Evolutionary conservation across 2,113 vertebrate genomes (phyloP).

Genomic region (Tragelaphus buxtoni): DNA sequence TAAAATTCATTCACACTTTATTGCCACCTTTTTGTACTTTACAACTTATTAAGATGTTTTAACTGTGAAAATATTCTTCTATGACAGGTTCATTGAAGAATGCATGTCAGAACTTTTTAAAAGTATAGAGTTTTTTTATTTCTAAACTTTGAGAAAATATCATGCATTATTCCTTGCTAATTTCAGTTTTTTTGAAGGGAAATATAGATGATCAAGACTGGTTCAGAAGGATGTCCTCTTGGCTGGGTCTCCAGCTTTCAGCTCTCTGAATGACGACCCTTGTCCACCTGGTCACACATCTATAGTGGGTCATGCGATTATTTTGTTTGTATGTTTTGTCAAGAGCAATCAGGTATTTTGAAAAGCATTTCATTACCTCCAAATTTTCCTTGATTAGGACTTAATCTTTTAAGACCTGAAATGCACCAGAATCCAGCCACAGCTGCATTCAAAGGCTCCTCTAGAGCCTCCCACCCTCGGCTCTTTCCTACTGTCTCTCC

Average conservation of each 20-base stretch:
- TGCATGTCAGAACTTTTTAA: background rate
- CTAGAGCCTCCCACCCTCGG: background rate
- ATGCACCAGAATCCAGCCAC: slow-evolving; percentile 13
- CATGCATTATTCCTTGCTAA: background rate
- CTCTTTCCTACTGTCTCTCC: slow-evolving; percentile 45
- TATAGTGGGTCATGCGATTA: background rate
- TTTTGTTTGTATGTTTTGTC: slow-evolving; percentile 56
- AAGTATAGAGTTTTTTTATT: background rate
- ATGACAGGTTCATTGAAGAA: background rate
- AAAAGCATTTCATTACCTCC: slow-evolving; percentile 64
- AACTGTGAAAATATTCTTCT: background rate
- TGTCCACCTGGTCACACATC: slow-evolving; percentile 52
- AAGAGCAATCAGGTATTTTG: slow-evolving; percentile 54
- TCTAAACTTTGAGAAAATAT: background rate
- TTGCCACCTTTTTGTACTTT: background rate
- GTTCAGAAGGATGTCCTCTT: background rate
- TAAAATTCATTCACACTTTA: background rate
- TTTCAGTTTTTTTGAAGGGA: background rate
- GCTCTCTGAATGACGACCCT: background rate
- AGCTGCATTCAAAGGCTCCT: slow-evolving; percentile 48
- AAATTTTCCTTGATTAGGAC: slow-evolving; percentile 47
- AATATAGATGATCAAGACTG: background rate
- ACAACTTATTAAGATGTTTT: background rate
- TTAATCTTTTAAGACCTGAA: slow-evolving; percentile 67
- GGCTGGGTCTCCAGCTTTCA: background rate